A percentile compares a stretch with the other conserved stretches of the same genome.
These are phyloP conservation scores for Homalodisca vitripennis DNA, from an alignment of 1,140 invertebrate genomes.

Conservation along the genomic window DNA sequence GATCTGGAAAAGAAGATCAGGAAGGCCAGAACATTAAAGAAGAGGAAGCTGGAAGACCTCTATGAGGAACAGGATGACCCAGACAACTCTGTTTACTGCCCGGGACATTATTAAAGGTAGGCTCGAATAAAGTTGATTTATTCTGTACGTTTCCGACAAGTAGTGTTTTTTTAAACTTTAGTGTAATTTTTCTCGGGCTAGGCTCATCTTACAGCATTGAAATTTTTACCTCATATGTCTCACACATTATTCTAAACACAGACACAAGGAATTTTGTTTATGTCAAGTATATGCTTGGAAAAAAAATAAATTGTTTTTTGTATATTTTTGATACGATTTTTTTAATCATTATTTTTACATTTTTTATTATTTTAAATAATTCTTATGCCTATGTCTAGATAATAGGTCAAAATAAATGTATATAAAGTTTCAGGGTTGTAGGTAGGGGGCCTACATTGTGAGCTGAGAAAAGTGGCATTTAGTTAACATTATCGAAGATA, in stretches of 20 bases:
- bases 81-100: constrained; percentile 5
- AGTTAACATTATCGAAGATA: background rate
- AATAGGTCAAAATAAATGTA: background rate
- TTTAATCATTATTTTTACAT: background rate
- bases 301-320: background rate
- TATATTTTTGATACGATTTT: constrained; percentile 2
- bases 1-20: constrained; percentile 18
- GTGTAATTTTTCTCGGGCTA: constrained; percentile 6
- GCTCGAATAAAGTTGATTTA: background rate
- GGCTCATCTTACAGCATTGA: background rate
- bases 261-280: background rate
- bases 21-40: constrained; percentile 15
- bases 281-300: background rate
- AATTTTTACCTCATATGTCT: constrained; percentile 14
- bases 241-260: constrained; percentile 6
- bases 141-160: background rate
- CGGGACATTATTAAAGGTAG: constrained; percentile 12
- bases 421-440: constrained; percentile 4
- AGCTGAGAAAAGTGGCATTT: constrained; percentile 1
- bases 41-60: constrained; percentile 5
- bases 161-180: background rate
- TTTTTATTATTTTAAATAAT: background rate
- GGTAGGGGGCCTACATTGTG: background rate
- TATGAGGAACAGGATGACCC: constrained; percentile 18
- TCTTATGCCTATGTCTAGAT: background rate